Percentiles rank a stretch among this genome's conserved stretches.
Evolutionary conservation across 1,140 invertebrate genomes (phyloP).

Genomic region (Tribolium madens): DNA sequence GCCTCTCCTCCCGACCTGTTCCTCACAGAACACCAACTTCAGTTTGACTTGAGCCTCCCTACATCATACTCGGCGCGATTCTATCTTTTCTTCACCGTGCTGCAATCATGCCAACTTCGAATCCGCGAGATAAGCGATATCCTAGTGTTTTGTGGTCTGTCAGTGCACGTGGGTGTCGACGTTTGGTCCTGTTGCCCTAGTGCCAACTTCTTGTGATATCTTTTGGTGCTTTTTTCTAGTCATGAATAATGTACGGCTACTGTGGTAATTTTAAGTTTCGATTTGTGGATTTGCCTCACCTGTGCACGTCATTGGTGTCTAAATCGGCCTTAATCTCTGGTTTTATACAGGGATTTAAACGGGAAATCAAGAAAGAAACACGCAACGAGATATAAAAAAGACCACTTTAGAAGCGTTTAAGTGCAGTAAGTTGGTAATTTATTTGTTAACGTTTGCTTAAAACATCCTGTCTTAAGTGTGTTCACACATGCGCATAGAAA

Average conservation of each 20-base stretch:
- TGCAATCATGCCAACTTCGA: slow-evolving; percentile 17
- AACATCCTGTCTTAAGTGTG: slow-evolving; percentile 10
- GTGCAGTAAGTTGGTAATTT: slow-evolving; percentile 27
- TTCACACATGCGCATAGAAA: slow-evolving; percentile 15
- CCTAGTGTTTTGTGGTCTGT: neutral
- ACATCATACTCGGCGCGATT: slow-evolving; percentile 52
- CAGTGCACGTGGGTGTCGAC: slow-evolving; percentile 11
- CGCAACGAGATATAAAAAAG: slow-evolving; percentile 3
- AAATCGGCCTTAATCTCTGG: slow-evolving; percentile 24
- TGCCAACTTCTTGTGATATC: slow-evolving; percentile 1
- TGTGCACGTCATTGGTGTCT: slow-evolving; percentile 1
- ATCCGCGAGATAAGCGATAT: slow-evolving; percentile 30
- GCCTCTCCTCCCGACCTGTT: slow-evolving; percentile 54
- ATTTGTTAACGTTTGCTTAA: slow-evolving; percentile 17
- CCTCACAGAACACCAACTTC: slow-evolving; percentile 52
- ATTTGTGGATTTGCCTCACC: neutral
- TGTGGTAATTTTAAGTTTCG: slow-evolving; percentile 12
- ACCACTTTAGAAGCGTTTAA: slow-evolving; percentile 2
- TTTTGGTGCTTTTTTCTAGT: slow-evolving; percentile 14
- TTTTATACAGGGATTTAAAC: slow-evolving; percentile 31
- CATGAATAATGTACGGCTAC: neutral
- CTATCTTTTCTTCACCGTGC: slow-evolving; percentile 41
- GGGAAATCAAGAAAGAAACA: slow-evolving; percentile 22
- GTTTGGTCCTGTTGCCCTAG: neutral
- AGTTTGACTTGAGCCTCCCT: slow-evolving; percentile 50